Evolutionary conservation across 2,888 invertebrate species (phyloP).

Genomic region (Polydrusus tereticollis): DNA sequence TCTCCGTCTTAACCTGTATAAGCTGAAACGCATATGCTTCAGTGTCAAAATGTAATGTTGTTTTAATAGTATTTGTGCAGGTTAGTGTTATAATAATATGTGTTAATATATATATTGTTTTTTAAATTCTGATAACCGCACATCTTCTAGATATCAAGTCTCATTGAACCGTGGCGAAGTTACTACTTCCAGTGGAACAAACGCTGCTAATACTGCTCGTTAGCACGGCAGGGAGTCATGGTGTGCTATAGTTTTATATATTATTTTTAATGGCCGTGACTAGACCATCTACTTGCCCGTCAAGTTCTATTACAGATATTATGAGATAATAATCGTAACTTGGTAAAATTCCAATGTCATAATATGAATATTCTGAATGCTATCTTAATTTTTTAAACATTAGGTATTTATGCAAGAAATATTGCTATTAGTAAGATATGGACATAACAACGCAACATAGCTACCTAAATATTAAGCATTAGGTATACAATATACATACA

Average conservation of each 20-base stretch:
- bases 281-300: conserved; percentile 11
- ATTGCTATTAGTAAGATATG: no score
- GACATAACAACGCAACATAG: no score
- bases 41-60: no score
- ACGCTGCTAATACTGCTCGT: conserved; percentile 22
- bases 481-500: no score
- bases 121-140: not conserved
- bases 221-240: conserved; percentile 23
- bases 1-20: no score
- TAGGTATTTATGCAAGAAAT: no score
- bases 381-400: not conserved
- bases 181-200: conserved; percentile 26
- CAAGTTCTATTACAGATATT: conserved; percentile 12
- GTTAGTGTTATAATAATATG: no score
- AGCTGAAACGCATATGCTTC: no score
- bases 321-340: conserved; percentile 16
- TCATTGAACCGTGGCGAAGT: conserved; percentile 15
- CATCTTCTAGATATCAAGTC: conserved; percentile 4
- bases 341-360: not conserved
- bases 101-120: no score
- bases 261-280: conserved; percentile 21
- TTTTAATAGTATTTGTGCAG: no score
- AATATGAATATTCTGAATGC: not conserved
- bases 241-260: conserved; percentile 21
- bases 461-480: no score